These are phyloP conservation scores for Oscheius onirici DNA, from an alignment of 2,888 invertebrate species.

Conservation along the genomic window DNA sequence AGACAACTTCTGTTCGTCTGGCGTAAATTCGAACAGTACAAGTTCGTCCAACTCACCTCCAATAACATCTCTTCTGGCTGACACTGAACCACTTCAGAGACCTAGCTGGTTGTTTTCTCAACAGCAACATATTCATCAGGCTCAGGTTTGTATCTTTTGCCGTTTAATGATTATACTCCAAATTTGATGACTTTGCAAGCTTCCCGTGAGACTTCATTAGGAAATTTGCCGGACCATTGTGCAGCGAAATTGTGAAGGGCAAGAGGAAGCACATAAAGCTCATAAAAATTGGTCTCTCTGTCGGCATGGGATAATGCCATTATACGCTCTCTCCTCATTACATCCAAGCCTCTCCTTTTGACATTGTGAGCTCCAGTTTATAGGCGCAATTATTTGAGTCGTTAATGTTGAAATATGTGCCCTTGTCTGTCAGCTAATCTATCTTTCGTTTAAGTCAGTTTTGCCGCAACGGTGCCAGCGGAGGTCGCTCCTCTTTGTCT, in stretches of 20 bases:
- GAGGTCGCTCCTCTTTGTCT: slow-evolving; percentile 11
- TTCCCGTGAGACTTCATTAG: slow-evolving; percentile 25
- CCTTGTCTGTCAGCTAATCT: slow-evolving; percentile 28
- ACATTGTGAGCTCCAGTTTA: slow-evolving; percentile 17
- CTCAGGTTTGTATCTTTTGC: slow-evolving; percentile 7
- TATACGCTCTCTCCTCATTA: slow-evolving; percentile 17
- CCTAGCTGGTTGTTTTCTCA: slow-evolving; percentile 23
- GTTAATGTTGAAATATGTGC: slow-evolving; percentile 26
- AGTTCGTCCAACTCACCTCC: slow-evolving; percentile 17
- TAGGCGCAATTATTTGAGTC: slow-evolving; percentile 21
- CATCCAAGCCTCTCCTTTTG: slow-evolving; percentile 1
- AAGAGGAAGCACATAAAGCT: slow-evolving; percentile 19
- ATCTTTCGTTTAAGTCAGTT: slow-evolving; percentile 19
- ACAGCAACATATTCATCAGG: slow-evolving; percentile 4
- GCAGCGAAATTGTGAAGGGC: slow-evolving; percentile 6
- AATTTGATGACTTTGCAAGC: slow-evolving; percentile 19
- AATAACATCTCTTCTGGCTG: neutral
- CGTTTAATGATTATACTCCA: slow-evolving; percentile 3
- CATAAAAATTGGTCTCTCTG: slow-evolving; percentile 21
- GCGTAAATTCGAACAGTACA: slow-evolving; percentile 12
- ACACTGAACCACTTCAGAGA: neutral
- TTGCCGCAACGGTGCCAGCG: slow-evolving; percentile 12
- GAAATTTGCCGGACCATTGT: slow-evolving; percentile 15
- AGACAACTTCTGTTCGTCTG: slow-evolving; percentile 13
- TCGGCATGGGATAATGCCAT: slow-evolving; percentile 26